Conservation (phyloP, 2,888 invertebrate genomes). For the Megalurothrips usitatus region DNA sequence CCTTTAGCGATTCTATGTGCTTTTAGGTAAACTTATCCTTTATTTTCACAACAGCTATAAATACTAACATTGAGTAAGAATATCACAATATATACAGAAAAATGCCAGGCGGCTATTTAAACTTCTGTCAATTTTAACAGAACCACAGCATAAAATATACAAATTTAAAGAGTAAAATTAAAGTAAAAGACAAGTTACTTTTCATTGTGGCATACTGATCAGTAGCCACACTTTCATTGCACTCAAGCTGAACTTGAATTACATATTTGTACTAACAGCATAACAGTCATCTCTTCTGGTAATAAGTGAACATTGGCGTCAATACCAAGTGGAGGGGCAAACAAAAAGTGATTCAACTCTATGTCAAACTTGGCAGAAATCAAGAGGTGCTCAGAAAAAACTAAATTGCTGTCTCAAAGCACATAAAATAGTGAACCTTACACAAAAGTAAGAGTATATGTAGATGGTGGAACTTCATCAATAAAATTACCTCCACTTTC, state of each 20-base stretch:
- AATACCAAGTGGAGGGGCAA: neutral
- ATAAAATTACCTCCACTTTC: neutral
- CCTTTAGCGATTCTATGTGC: no score
- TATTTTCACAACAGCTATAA: neutral
- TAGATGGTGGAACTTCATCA: neutral
- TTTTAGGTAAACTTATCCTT: neutral
- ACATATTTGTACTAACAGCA: neutral
- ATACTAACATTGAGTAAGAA: neutral
- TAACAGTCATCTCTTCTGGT: neutral
- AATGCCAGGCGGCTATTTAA: neutral
- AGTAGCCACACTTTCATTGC: no score
- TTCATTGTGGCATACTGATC: no score
- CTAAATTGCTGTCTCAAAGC: neutral
- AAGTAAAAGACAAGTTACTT: no score
- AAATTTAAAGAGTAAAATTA: no score
- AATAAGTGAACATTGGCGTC: neutral
- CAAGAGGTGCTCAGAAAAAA: no score
- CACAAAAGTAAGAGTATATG: neutral
- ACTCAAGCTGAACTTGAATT: no score
- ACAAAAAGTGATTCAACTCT: slow-evolving; percentile 9
- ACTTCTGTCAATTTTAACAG: neutral
- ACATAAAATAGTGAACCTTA: neutral
- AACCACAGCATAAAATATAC: no score
- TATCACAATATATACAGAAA: neutral
- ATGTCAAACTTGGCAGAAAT: neutral